Evolutionary conservation across 1,140 invertebrate genomes (phyloP), one percentile per base, ranked within the genome.

Genomic region (Asbolus verrucosus): DNA sequence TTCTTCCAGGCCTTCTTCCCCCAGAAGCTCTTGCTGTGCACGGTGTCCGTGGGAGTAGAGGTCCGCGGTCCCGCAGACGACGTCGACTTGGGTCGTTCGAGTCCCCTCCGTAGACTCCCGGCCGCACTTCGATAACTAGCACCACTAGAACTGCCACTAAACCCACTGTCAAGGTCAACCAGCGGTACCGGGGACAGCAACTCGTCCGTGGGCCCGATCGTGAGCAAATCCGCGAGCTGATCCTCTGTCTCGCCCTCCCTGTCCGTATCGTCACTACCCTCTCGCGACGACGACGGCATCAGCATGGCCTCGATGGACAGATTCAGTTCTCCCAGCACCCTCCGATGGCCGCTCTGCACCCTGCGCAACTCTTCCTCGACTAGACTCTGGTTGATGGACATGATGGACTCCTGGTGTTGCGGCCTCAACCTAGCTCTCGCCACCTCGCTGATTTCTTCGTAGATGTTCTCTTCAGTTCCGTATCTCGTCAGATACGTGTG

Each of bases 401-500:
- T 86, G 18, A 75, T 73, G 19, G 65, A 68, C 62, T 75, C n/a
- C n/a, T n/a, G n/a, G n/a, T n/a, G 73, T 13, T 65, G 60, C 27
- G 78, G 66, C 1, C 72, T 67, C 62, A 69, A 65, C 38, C 77
- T 63, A 30, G 75, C 83, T 79, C 82, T 81, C 67, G 83, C 83
- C 70, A 84, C 85, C 65, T 89, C 87, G 65, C 85, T 90, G 75
- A 94, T 94, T 84, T 94, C 92, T 83, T 94, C 92, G 79, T 94
- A 94, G 78, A 94, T 93, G 80, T 94, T 94, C 83, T 94, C 92
- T 79, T 91, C 89, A 8, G 91, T 92, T 14, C 91, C 91, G 76
- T 93, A 92, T 67, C 90, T 84, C 3, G 90, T 92, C 15, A 92
- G 87, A 75, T 91, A 92, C 33, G 90, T 91, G 75, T 92, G 90